These are phyloP conservation scores for Venustoraphidia nigricollis DNA, from an alignment of 2,888 invertebrate genomes.

Conservation along the genomic window DNA sequence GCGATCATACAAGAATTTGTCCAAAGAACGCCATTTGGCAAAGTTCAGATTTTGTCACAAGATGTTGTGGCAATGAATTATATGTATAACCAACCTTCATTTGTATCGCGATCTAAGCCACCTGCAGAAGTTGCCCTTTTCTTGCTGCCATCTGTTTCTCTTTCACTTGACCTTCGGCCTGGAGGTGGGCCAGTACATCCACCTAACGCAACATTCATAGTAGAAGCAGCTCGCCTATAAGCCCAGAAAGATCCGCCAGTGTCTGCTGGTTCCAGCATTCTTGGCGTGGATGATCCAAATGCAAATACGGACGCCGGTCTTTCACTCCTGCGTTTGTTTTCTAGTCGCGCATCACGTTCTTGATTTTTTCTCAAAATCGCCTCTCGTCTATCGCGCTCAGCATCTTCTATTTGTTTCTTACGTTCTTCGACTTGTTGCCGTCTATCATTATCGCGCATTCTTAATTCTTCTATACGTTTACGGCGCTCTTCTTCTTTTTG, in stretches of 20 bases:
- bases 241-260: slow-evolving; percentile 72
- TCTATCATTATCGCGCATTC: slow-evolving; percentile 59
- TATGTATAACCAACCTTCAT: slow-evolving; percentile 33
- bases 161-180: slow-evolving; percentile 71
- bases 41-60: too few species aligned
- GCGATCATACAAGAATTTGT: too few species aligned
- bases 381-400: slow-evolving; percentile 73
- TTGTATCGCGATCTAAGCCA: slow-evolving; percentile 48
- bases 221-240: slow-evolving; percentile 77
- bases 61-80: not conserved
- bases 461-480: slow-evolving; percentile 67
- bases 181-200: slow-evolving; percentile 50
- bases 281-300: slow-evolving; percentile 82
- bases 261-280: slow-evolving; percentile 71
- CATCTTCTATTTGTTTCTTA: slow-evolving; percentile 77
- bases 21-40: too few species aligned
- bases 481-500: slow-evolving; percentile 76
- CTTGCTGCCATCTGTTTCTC: slow-evolving; percentile 61
- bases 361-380: slow-evolving; percentile 73
- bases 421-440: slow-evolving; percentile 57
- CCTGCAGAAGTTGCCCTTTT: slow-evolving; percentile 63
- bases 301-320: slow-evolving; percentile 65
- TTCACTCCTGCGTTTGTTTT: slow-evolving; percentile 63
- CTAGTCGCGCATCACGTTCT: slow-evolving; percentile 68
- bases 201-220: slow-evolving; percentile 67